Base-by-base conservation (phyloP, 2,888 invertebrate genomes). In the Stegophylla sp. region DNA sequence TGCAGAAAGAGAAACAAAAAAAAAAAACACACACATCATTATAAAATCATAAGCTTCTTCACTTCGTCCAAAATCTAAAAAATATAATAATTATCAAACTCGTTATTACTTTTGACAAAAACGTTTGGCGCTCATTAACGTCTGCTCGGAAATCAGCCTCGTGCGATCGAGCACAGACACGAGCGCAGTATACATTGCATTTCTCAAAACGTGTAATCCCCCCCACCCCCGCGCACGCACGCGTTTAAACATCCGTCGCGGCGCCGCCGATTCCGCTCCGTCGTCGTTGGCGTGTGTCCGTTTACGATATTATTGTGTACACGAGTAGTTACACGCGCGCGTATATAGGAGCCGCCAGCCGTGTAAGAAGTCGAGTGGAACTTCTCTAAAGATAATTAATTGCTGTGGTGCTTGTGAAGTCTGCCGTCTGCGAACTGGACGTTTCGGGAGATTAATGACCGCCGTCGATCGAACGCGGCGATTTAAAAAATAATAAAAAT, bases 391-490 rank as follows among this genome's bases (percentile, higher is more conserved):
- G 67, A 59, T 77, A 77, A 77, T 77, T 67, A 77, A 77, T 77
- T 28, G 28, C 45, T 45, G n/a, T n/a, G 48, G 56, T 69, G 77
- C 67, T 77, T 56, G 45, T 59, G 43, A 77, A 67, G 59, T 77
- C 67, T 59, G 77, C 56, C 77, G 34, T 59, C 67, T 59, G 10
- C 67, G 45, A 77, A 59, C 66, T 67, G 67, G 28, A 77, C 59
- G 67, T 77, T 77, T 67, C 67, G 45, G n/a, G 45, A 77, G 67
- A 77, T 67, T 77, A 77, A 77, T 77, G 76, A 45, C 56, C 66
- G n/a, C n/a, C 59, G 59, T 69, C 77, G 59, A 77, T 76, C 43
- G 43, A 76, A 66, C 76, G 63, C 20, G 34, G 26, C 17, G n/a
- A 53, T 64, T 56, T 23, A 53, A 53, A 63, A 63, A 63, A 64